Evolutionary conservation across 2,797 vertebrate genomes (phyloP), one percentile per base, ranked within the genome.

Genomic region (Hypotaenidia okinawae): DNA sequence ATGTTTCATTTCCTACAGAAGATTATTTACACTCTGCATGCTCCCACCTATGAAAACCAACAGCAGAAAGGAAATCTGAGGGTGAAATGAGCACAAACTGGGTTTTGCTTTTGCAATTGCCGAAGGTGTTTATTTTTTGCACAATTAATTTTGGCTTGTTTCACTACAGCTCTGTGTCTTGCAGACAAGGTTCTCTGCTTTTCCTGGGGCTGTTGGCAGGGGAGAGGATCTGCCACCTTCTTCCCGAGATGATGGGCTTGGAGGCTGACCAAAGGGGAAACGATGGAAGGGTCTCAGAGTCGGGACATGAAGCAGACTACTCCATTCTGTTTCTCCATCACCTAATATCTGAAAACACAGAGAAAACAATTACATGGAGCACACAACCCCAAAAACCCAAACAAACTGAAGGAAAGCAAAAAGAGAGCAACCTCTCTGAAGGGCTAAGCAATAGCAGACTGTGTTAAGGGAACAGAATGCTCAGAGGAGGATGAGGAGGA

Each of bases 311-410:
- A 45, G 43, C 23, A 74, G 27, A 13, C 10, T 3, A n/a, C 37
- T 63, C 41, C 33, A 1, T n/a, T 61, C 45, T 35, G 33, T 9
- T 52, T 52, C 37, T 69, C 1, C 0, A 12, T 52, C 30, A 47
- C 18, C 35, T 19, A 21, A 12, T 28, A 87, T 9, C 12, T 28
- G 39, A 70, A 70, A 81, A 85, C 10, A 39, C 35, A 43, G 35
- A 49, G 14, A 55, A 82, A 81, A 66, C 21, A 23, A 35, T 4
- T 28, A 11, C 5, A 15, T 10, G 63, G 4, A 10, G 12, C 54
- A 30, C 15, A 24, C 10, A 1, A 17, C 41, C 24, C 2, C 2
- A n/a, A 35, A 73, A 67, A 7, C 1, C 4, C 4, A 41, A 51
- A 32, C 33, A 32, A 61, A 3, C 15, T 8, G n/a, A 59, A 49